Percentiles rank a stretch among this genome's conserved stretches.
Evolutionary conservation across 2,888 invertebrate genomes (phyloP).

Genomic region (Acanthosepion lycidas): DNA sequence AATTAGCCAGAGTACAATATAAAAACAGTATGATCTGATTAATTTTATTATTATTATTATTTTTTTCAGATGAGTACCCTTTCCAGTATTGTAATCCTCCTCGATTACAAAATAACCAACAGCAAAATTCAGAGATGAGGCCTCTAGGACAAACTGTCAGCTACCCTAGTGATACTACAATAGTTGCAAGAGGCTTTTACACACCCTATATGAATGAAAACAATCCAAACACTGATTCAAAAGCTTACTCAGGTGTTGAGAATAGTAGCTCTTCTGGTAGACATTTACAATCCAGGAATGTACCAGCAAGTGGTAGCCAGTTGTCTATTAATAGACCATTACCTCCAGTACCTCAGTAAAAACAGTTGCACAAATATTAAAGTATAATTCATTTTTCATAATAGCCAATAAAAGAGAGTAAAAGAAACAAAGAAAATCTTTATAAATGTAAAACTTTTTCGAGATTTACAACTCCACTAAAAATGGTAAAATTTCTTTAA

Average conservation of each 20-base stretch:
- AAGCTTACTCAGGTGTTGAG: not conserved
- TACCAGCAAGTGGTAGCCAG: slow-evolving; percentile 1
- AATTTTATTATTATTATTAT: not conserved
- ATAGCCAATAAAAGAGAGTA: not conserved
- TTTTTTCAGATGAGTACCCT: slow-evolving; percentile 15
- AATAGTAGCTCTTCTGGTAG: not conserved
- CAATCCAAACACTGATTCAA: not conserved
- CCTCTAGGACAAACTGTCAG: not conserved
- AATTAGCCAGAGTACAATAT: not conserved
- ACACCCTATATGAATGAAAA: not conserved
- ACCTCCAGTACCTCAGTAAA: not conserved
- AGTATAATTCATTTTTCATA: not conserved
- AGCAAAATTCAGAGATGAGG: not conserved
- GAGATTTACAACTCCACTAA: not conserved
- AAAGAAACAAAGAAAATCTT: not conserved
- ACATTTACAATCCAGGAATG: slow-evolving; percentile 2
- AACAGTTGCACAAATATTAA: not conserved
- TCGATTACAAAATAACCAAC: not conserved
- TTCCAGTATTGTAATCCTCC: slow-evolving; percentile 15
- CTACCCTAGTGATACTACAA: not conserved
- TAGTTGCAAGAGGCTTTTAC: slow-evolving; percentile 24
- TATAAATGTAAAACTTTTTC: not conserved
- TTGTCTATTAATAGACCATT: not conserved
- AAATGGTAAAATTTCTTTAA: not conserved
- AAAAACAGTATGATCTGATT: not conserved